Evolutionary conservation across 2,797 vertebrate species (phyloP).

Genomic region (Pitangus sulphuratus): DNA sequence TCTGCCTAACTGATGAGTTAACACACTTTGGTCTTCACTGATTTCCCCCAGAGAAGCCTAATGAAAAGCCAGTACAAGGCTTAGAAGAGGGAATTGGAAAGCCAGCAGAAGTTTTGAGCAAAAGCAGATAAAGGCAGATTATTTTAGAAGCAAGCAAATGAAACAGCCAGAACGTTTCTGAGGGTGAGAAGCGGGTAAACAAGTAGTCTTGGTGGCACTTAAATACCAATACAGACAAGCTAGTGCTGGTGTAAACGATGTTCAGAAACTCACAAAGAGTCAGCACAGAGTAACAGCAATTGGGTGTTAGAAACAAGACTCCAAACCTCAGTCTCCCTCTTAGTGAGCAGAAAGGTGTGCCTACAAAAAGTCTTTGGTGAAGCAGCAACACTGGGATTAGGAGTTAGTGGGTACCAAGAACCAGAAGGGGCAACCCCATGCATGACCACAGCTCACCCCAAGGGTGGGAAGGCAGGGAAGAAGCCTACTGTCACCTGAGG

Average conservation of each 20-base stretch:
- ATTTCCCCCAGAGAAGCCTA: background rate
- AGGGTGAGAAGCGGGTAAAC: background rate
- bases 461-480: background rate
- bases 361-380: background rate
- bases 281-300: background rate
- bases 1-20: slow-evolving; percentile 22
- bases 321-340: background rate
- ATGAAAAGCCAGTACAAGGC: slow-evolving; percentile 8
- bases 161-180: slow-evolving; percentile 34
- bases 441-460: fast-evolving
- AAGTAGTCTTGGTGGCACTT: background rate
- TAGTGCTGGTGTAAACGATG: background rate
- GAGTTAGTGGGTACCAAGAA: background rate
- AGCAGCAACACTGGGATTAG: background rate
- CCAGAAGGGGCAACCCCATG: background rate
- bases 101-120: slow-evolving; percentile 52
- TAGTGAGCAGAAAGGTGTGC: background rate
- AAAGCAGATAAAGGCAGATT: slow-evolving; percentile 46
- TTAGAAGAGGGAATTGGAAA: slow-evolving; percentile 36
- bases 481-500: background rate
- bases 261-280: background rate
- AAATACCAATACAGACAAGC: background rate
- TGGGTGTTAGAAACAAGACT: background rate
- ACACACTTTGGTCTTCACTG: background rate
- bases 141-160: slow-evolving; percentile 65